Evolutionary conservation across 2,888 invertebrate genomes (phyloP).

Genomic region (Kuschelorhynchus macadamiae): DNA sequence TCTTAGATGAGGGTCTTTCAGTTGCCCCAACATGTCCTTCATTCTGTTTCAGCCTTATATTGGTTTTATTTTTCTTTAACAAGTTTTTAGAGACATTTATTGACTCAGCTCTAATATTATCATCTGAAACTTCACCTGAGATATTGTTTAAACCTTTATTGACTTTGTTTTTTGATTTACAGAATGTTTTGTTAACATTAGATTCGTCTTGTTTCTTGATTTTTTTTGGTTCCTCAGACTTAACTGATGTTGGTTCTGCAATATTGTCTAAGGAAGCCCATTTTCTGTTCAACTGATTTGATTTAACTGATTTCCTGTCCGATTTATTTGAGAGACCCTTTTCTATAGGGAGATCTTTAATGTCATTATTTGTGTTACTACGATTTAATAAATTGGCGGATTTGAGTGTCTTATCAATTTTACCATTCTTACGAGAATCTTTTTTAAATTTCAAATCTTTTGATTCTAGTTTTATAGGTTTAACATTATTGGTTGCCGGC

Average conservation of each 20-base stretch:
- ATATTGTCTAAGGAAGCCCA: slow-evolving; percentile 75
- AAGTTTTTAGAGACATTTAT: slow-evolving; percentile 60
- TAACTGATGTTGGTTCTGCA: slow-evolving; percentile 67
- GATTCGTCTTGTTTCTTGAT: slow-evolving; percentile 61
- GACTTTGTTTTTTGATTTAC: slow-evolving; percentile 67
- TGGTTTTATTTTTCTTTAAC: slow-evolving; percentile 62
- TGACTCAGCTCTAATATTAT: slow-evolving; percentile 59
- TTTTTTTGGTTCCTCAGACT: slow-evolving; percentile 65
- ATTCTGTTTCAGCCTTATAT: slow-evolving; percentile 58
- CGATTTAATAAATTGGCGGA: slow-evolving; percentile 66
- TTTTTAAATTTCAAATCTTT: slow-evolving; percentile 66
- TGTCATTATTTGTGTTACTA: slow-evolving; percentile 72
- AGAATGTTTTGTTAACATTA: slow-evolving; percentile 71
- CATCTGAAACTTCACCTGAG: slow-evolving; percentile 60
- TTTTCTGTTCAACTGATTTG: slow-evolving; percentile 69
- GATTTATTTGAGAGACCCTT: slow-evolving; percentile 63
- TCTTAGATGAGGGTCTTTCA: slow-evolving; percentile 68
- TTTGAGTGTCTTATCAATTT: slow-evolving; percentile 66
- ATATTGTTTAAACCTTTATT: slow-evolving; percentile 64
- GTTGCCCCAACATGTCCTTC: slow-evolving; percentile 57
- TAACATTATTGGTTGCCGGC: slow-evolving; percentile 65
- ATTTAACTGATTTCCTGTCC: slow-evolving; percentile 67
- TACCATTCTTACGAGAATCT: slow-evolving; percentile 67
- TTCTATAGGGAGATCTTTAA: slow-evolving; percentile 63
- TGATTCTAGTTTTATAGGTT: slow-evolving; percentile 64